phyloP scores from a whole-genome alignment of 30 jellyfish, hydroid and myxozoan genomes.

The Chrysaora quinquecirrha region DNA sequence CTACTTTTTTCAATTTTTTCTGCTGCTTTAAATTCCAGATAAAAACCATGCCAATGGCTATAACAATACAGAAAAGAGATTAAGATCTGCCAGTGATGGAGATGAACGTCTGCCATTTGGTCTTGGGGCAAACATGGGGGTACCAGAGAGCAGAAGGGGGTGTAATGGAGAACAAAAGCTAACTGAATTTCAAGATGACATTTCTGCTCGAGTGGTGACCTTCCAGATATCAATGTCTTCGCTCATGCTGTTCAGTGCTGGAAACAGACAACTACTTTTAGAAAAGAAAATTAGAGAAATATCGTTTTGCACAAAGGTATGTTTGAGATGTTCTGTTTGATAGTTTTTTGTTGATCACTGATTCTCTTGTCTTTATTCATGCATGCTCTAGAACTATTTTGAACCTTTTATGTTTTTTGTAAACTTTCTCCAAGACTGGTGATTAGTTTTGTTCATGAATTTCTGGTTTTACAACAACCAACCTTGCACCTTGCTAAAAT shows the following conservation, averaged over 20 bases:
- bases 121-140: conserved; percentile 19
- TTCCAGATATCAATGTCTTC: conserved; percentile 85
- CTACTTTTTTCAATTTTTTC: no score
- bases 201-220: conserved; percentile 77
- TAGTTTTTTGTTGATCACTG: no score
- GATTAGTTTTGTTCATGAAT: no score
- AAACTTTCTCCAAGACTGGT: no score
- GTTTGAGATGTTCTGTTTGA: no score
- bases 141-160: not conserved
- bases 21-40: no score
- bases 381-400: no score
- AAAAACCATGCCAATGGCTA: conserved; percentile 22
- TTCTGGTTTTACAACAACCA: no score
- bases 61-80: conserved; percentile 3
- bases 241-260: conserved; percentile 85
- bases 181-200: conserved; percentile 66
- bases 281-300: conserved; percentile 89
- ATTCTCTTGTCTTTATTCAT: no score
- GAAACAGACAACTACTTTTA: conserved; percentile 73
- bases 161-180: conserved; percentile 23
- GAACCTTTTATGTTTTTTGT: no score
- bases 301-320: conserved; percentile 95
- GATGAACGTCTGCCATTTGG: conserved; percentile 54
- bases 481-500: no score
- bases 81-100: conserved; percentile 87